phyloP scores from a whole-genome alignment of 2,113 vertebrate species.

The Cyanoderma ruficeps region DNA sequence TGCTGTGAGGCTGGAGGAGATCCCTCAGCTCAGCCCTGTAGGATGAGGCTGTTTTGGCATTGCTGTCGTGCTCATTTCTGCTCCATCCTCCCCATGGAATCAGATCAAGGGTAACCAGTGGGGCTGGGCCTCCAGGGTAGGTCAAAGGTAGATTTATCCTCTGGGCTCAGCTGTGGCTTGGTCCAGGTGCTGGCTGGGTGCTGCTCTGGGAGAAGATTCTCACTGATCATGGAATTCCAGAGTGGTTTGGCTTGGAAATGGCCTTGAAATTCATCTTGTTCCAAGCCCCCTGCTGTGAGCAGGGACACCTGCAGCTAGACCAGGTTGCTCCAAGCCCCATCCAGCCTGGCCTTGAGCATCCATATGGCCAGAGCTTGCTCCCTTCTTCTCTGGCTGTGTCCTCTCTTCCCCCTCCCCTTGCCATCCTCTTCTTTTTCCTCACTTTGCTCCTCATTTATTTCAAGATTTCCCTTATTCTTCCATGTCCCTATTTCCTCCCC shows the following conservation, averaged over 20 bases:
- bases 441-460: not conserved
- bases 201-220: not conserved
- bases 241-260: not conserved
- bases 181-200: not conserved
- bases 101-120: not conserved
- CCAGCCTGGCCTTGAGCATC: not conserved
- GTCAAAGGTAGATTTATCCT: accelerated
- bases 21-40: not conserved
- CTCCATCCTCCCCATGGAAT: not conserved
- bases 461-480: not conserved
- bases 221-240: not conserved
- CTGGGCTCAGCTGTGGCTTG: not conserved
- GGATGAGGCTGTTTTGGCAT: not conserved
- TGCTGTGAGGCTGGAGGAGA: not conserved
- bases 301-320: not conserved
- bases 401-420: not conserved
- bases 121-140: not conserved
- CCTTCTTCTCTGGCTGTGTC: not conserved
- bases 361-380: not conserved
- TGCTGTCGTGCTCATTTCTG: accelerated
- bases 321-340: not conserved
- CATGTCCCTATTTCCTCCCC: not conserved
- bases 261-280: not conserved
- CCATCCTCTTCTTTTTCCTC: not conserved
- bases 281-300: not conserved